phyloP scores from a whole-genome alignment of 2,888 invertebrate genomes.

The Microctonus brassicae region DNA sequence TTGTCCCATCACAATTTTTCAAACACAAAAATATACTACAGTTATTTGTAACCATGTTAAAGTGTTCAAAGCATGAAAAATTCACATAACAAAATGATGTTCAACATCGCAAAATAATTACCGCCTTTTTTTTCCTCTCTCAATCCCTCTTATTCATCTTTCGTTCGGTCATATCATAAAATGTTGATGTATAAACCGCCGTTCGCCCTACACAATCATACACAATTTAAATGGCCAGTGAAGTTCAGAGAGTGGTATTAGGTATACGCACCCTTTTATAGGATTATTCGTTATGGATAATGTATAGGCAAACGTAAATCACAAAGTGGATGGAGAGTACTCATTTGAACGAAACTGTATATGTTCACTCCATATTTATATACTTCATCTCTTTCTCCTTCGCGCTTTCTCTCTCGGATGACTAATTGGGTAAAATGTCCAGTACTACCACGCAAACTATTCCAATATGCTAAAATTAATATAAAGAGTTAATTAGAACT shows the following conservation, averaged over 20 bases:
- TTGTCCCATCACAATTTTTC: no score
- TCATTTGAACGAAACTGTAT: conserved; percentile 7
- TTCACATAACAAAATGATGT: no score
- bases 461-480: background rate
- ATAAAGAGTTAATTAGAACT: background rate
- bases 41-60: no score
- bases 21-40: no score
- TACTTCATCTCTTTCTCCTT: background rate
- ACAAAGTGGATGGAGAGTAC: conserved; percentile 36
- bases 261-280: conserved; percentile 62
- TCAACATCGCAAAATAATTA: background rate
- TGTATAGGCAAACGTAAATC: conserved; percentile 58
- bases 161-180: no score
- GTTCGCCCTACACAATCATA: background rate
- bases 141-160: background rate
- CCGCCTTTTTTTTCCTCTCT: background rate
- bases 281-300: conserved; percentile 67
- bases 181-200: conserved; percentile 4
- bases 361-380: background rate
- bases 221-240: conserved; percentile 17
- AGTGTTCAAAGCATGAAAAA: no score
- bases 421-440: background rate
- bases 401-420: background rate
- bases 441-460: background rate
- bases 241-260: conserved; percentile 41